Percentiles rank a stretch among this genome's conserved stretches.
These are phyloP conservation scores for Callosobruchus maculatus DNA, from an alignment of 2,888 invertebrate genomes.

Conservation along the genomic window DNA sequence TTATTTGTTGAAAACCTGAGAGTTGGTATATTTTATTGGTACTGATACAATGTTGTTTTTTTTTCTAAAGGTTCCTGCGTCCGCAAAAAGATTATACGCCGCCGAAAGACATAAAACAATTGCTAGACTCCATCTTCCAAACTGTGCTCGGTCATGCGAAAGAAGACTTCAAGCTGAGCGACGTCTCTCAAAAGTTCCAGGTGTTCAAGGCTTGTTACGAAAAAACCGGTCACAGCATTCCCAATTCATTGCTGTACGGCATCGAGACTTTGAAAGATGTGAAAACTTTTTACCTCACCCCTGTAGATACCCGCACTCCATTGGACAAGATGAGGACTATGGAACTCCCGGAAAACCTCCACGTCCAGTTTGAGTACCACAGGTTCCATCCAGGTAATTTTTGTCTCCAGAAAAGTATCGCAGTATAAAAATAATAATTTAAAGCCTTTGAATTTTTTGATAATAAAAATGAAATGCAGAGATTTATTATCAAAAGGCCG, in stretches of 20 bases:
- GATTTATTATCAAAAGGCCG: too few relatives aligned
- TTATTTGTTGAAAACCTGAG: too few relatives aligned
- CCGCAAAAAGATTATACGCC: constrained; percentile 73
- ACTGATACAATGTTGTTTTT: not conserved
- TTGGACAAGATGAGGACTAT: constrained; percentile 67
- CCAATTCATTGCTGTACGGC: constrained; percentile 76
- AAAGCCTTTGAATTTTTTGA: not conserved
- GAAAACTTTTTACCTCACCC: constrained; percentile 66
- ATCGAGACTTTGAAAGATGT: constrained; percentile 75
- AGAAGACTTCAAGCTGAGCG: constrained; percentile 41
- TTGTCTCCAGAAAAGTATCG: not conserved
- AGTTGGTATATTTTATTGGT: too few relatives aligned
- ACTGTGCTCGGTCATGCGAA: constrained; percentile 51
- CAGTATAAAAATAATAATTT: not conserved
- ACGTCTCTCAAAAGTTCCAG: constrained; percentile 61
- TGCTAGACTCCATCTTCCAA: constrained; percentile 59
- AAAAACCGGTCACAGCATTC: constrained; percentile 72
- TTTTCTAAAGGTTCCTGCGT: constrained; percentile 66
- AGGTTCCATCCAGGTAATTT: constrained; percentile 75
- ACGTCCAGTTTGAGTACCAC: constrained; percentile 75
- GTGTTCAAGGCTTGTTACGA: constrained; percentile 67
- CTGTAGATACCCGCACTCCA: constrained; percentile 67
- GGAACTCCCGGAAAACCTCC: constrained; percentile 82
- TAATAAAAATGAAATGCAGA: too few relatives aligned
- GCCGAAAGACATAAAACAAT: constrained; percentile 60